Evolutionary conservation across 1,140 invertebrate genomes (phyloP).

Genomic region (Sitodiplosis mosellana): DNA sequence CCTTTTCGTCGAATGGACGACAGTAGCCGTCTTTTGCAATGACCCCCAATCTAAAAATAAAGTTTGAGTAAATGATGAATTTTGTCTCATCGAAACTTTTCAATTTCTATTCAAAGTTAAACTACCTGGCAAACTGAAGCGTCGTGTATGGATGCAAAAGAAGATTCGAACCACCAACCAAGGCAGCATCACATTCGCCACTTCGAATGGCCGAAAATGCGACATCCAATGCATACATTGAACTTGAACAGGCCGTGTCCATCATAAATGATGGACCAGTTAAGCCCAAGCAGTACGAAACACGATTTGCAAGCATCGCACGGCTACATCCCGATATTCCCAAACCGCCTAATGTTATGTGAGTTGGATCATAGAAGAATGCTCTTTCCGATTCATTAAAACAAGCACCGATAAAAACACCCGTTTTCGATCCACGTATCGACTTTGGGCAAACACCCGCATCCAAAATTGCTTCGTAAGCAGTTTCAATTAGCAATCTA

Average conservation of each 20-base stretch:
- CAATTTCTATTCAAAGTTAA: no score
- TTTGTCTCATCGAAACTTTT: neutral
- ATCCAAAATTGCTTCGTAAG: constrained; percentile 27
- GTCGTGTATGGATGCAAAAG: constrained; percentile 69
- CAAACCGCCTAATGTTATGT: constrained; percentile 33
- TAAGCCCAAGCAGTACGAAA: constrained; percentile 55
- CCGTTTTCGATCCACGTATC: constrained; percentile 47
- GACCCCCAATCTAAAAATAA: constrained; percentile 49
- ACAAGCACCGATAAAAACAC: constrained; percentile 58
- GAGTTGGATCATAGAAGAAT: constrained; percentile 49
- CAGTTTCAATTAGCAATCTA: constrained; percentile 29
- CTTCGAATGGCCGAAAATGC: constrained; percentile 56
- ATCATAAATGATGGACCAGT: constrained; percentile 63
- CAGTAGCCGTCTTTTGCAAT: constrained; percentile 69
- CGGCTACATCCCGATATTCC: constrained; percentile 60
- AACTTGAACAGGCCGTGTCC: constrained; percentile 83
- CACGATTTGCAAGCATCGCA: constrained; percentile 79
- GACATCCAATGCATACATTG: constrained; percentile 64
- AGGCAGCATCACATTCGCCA: constrained; percentile 67
- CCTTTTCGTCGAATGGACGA: constrained; percentile 74
- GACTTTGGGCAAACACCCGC: constrained; percentile 25
- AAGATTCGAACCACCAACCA: constrained; percentile 70
- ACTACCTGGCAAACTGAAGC: constrained; percentile 54
- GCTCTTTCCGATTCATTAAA: constrained; percentile 53
- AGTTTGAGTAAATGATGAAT: neutral